Percentiles rank a stretch among this genome's conserved stretches.
These are phyloP conservation scores for Glyphotaelius pellucidus DNA, from an alignment of 2,888 invertebrate genomes.

Conservation along the genomic window DNA sequence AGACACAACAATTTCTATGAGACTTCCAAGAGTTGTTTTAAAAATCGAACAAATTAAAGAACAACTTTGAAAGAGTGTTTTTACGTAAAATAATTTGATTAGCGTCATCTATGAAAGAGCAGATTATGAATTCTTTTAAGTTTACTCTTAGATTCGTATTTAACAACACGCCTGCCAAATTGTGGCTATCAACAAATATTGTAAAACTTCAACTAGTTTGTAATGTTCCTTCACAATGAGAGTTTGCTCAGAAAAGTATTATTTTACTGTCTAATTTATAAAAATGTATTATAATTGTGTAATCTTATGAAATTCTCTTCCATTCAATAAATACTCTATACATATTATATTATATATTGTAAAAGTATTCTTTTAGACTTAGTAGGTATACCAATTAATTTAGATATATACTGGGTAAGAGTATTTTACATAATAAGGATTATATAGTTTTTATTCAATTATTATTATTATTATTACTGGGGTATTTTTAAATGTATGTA, in stretches of 20 bases:
- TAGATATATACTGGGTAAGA: conserved; percentile 51
- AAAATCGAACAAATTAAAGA: no score
- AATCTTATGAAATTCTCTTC: conserved; percentile 63
- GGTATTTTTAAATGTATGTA: conserved; percentile 59
- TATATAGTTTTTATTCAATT: conserved; percentile 62
- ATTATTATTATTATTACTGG: conserved; percentile 39
- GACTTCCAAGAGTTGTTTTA: no score
- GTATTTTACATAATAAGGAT: conserved; percentile 49
- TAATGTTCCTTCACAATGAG: conserved; percentile 39
- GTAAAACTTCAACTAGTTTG: conserved; percentile 17
- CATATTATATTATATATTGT: conserved; percentile 13
- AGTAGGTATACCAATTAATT: conserved; percentile 58
- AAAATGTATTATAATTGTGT: conserved; percentile 44
- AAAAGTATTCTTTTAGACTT: conserved; percentile 45
- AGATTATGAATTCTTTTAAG: no score
- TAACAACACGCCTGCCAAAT: background rate
- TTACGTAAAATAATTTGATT: no score
- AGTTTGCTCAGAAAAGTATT: conserved; percentile 53
- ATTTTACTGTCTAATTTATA: conserved; percentile 55
- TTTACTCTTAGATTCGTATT: no score
- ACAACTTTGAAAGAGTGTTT: no score
- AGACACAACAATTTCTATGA: no score
- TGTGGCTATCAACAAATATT: conserved; percentile 17
- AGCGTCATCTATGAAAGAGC: no score
- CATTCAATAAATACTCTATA: conserved; percentile 54